Conservation (phyloP, 2,797 vertebrate species). For the Poeciliopsis paucimaculata region DNA sequence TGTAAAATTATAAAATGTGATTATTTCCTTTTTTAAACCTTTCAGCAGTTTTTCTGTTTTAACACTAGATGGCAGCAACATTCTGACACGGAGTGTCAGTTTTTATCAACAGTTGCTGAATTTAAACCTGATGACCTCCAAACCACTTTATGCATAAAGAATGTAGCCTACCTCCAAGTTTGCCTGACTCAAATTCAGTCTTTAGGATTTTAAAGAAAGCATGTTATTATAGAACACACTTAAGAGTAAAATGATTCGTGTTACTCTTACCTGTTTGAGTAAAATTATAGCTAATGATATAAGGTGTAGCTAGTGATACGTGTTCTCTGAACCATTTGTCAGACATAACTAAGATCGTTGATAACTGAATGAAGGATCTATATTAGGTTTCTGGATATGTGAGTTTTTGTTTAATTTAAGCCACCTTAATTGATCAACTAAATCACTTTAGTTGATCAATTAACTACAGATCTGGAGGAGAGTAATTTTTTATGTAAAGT, state of each 20-base stretch:
- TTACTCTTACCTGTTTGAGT: not conserved
- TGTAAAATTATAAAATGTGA: not conserved
- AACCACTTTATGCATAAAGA: slow-evolving; percentile 7
- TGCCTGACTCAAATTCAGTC: not conserved
- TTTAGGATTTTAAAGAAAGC: not conserved
- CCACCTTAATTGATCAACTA: not conserved
- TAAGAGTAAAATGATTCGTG: not conserved
- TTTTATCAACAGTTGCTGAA: slow-evolving; percentile 15
- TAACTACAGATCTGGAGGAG: not conserved
- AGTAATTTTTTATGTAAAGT: not conserved
- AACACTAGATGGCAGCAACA: slow-evolving; percentile 82
- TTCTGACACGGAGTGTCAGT: slow-evolving; percentile 31
- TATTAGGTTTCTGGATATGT: not conserved
- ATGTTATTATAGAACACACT: not conserved
- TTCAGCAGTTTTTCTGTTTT: slow-evolving; percentile 25
- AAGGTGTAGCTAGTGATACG: not conserved
- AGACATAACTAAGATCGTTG: not conserved
- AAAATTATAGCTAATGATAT: not conserved
- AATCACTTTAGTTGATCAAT: slow-evolving; percentile 4
- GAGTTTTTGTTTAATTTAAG: not conserved
- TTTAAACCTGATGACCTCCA: slow-evolving; percentile 15
- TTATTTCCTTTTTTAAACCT: slow-evolving; percentile 21
- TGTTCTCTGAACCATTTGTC: not conserved
- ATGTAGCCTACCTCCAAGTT: not conserved
- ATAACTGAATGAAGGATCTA: slow-evolving; percentile 7